phyloP scores from a whole-genome alignment of 2,888 invertebrate species.

The Orthosia cruda region DNA sequence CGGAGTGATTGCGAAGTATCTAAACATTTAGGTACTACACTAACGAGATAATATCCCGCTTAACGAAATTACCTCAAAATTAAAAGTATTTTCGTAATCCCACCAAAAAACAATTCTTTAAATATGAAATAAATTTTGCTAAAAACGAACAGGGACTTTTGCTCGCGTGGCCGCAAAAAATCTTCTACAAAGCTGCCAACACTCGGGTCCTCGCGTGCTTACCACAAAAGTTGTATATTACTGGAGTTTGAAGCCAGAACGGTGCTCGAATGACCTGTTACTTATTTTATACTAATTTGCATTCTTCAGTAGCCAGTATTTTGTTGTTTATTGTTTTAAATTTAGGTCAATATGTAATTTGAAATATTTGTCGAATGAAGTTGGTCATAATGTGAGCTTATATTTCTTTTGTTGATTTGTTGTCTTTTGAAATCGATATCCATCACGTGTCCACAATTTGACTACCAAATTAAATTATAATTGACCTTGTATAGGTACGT shows the following conservation, averaged over 20 bases:
- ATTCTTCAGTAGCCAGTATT: conserved; percentile 8
- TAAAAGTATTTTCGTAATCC: not conserved
- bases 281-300: conserved; percentile 23
- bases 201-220: conserved; percentile 61
- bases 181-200: conserved; percentile 29
- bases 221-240: conserved; percentile 57
- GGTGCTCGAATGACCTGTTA: conserved; percentile 14
- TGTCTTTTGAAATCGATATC: no score
- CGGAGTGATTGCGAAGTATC: no score
- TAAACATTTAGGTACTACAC: no score
- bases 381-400: no score
- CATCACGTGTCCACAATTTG: no score
- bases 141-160: conserved; percentile 14
- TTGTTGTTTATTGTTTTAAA: not conserved
- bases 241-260: conserved; percentile 19
- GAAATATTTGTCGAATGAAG: not conserved
- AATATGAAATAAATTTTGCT: conserved; percentile 11
- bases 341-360: not conserved
- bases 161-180: conserved; percentile 47
- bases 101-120: conserved; percentile 3
- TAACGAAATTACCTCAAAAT: not conserved
- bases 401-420: no score
- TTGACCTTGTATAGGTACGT: not conserved
- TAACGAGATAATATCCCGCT: not conserved
- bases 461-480: no score